Base-by-base conservation (phyloP, 1,140 invertebrate genomes). In the Lasioglossum albipes region DNA sequence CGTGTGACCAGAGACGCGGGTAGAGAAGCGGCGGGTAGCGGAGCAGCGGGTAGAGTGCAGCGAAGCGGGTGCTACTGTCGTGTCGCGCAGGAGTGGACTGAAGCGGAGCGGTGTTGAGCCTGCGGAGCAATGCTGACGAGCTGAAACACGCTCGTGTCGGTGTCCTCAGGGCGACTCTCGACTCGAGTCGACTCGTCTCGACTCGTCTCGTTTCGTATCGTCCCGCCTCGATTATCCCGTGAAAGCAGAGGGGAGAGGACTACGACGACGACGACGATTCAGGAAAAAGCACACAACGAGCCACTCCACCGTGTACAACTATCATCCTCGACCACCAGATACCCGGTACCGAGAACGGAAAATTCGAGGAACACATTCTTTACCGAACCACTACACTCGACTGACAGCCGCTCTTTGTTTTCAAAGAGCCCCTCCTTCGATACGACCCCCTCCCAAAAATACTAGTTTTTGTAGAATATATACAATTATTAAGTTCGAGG, bases 131-230 rank as follows among this genome's bases (percentile, higher is more conserved):
- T 59, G 73, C 31, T 75, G 83, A 71, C 84, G 79, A 85, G 71
- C 36, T 36, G 79, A 85, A 85, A 75, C 84, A 78, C 79, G 71
- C 41, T 74, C 79, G 84, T 84, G 78, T 81, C 84, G 83, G 75
- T 76, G 83, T 85, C 70, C 84, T 85, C 66, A 72, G 57, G 20
- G 75, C 84, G 79, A 82, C 84, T 84, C 84, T 81, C 62, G 64
- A 12, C 45, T 7, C 16, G 52, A 20, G 22, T 31, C 22, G 61
- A 64, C 41, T 54, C 77, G 61, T 20, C 45, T 59, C 45, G 59
- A 54, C 57, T 59, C 57, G 57, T 54, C 16, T 18, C 52, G 52
- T 54, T 16, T 20, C 52, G 52, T 54, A 16, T 54, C 52, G 13
- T 54, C 52, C 52, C 52, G 52, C 18, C 52, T 20, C 52, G 52